Percentiles rank a stretch among this genome's conserved stretches.
These are phyloP conservation scores for Conistra vaccinii DNA, from an alignment of 2,888 invertebrate genomes.

Conservation along the genomic window DNA sequence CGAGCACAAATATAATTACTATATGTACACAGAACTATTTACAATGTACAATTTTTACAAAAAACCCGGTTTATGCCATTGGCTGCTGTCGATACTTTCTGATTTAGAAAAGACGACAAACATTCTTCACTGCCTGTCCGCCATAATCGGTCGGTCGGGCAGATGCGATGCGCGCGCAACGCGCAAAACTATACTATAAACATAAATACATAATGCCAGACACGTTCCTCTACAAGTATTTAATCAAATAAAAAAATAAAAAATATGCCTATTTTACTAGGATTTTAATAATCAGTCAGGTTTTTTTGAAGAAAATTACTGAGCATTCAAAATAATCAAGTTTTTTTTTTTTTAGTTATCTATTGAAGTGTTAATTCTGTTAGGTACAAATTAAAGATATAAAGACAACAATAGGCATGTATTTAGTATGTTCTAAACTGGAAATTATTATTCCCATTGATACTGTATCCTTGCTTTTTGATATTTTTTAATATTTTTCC, in stretches of 20 bases:
- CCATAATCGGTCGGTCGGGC: constrained; percentile 90
- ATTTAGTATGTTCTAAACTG: neutral
- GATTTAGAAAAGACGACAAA: constrained; percentile 90
- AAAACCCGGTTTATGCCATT: constrained; percentile 92
- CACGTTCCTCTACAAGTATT: constrained; percentile 61
- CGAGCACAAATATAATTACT: constrained; percentile 93
- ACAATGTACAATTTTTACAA: constrained; percentile 93
- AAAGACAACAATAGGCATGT: neutral
- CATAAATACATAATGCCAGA: constrained; percentile 79
- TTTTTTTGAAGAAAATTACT: neutral
- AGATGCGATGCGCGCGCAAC: constrained; percentile 91
- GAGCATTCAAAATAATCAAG: neutral
- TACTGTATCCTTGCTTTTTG: neutral
- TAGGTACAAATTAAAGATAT: neutral
- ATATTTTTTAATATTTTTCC: neutral
- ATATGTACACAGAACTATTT: constrained; percentile 94
- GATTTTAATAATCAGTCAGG: neutral
- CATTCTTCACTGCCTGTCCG: constrained; percentile 89
- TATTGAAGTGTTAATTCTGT: too few relatives aligned
- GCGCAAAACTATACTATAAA: constrained; percentile 89
- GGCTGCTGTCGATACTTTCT: constrained; percentile 92
- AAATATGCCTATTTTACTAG: neutral
- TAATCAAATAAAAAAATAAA: constrained; percentile 7
- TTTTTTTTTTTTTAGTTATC: neutral
- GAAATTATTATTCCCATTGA: too few relatives aligned